phyloP scores from a whole-genome alignment of 1,140 invertebrate species.

The Stenopsyche tienmushanensis region DNA sequence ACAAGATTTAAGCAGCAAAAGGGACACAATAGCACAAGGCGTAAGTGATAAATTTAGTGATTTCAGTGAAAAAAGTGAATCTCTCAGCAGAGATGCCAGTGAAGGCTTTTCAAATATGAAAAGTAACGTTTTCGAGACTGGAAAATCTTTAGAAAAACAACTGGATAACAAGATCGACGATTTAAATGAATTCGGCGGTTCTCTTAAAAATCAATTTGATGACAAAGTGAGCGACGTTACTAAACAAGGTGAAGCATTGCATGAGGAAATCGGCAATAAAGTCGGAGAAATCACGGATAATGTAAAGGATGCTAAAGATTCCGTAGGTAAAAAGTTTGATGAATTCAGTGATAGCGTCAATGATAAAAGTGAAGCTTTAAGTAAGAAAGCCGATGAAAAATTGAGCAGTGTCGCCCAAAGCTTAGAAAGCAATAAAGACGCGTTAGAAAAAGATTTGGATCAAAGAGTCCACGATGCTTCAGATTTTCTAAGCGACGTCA shows the following conservation, averaged over 20 bases:
- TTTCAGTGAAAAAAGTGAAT: slow-evolving; percentile 24
- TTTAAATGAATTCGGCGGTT: not conserved
- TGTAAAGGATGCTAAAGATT: not conserved
- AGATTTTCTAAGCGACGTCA: not conserved
- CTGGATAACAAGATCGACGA: not conserved
- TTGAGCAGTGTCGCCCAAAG: slow-evolving; percentile 8
- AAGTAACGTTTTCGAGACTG: not conserved
- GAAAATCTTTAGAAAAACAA: slow-evolving; percentile 7
- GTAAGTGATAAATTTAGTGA: slow-evolving; percentile 37
- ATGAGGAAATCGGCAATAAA: not conserved
- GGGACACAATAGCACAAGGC: not conserved
- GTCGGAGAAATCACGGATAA: not conserved
- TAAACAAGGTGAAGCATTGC: not conserved
- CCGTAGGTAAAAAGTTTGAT: not conserved
- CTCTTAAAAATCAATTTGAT: slow-evolving; percentile 2
- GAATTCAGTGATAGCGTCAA: not conserved
- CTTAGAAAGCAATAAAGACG: slow-evolving; percentile 40
- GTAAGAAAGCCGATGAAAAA: slow-evolving; percentile 26
- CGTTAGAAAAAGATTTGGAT: slow-evolving; percentile 34
- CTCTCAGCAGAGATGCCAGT: not conserved
- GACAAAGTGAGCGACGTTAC: not conserved
- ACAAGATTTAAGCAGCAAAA: slow-evolving; percentile 16
- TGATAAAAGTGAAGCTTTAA: not conserved
- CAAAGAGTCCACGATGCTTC: not conserved
- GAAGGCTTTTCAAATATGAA: slow-evolving; percentile 5